Base-by-base conservation (phyloP, 2,888 invertebrate genomes). In the Polydrusus pterygomalis region DNA sequence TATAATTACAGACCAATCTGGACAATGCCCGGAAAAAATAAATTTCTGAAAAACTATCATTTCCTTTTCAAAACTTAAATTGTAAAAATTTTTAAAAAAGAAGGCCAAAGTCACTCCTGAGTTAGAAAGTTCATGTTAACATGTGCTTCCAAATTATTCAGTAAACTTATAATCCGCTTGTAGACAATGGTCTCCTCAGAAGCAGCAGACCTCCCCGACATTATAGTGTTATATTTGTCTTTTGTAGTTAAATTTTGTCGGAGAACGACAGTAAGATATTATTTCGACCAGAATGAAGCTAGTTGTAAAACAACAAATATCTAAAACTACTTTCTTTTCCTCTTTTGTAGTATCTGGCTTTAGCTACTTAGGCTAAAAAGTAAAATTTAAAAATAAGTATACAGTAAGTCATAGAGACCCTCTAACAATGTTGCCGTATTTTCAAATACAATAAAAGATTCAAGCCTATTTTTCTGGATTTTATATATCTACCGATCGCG, bases 41-140 rank as follows among this genome's bases (percentile, higher is more conserved):
- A n/a, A n/a, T 10, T 43, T 43, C 10, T 10, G 15, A 47, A 47
- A 30, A 30, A 30, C 30, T 30, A 30, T 30, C 30, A 30, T 30
- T 30, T 30, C 7, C 5, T 7, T 30, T 7, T 6, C 9, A 51
- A 9, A 18, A 51, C 18, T 1, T 9, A 45, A 15, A n/a, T 15
- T 45, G 3, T 3, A 47, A 47, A 20, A 20, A 20, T 11, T 2
- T 20, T 15, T 15, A 58, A 60, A 58, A 58, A 60, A 18, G 30
- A 60, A 60, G 58, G 58, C 58, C 58, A 60, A 60, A 60, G 58
- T 60, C 18, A 38, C 58, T 60, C 30, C 58, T 38, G 38, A 60
- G 38, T 60, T 38, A 11, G 58, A 60, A 60, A 60, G 38, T 60
- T 60, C 58, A 60, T 60, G 58, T 10, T 40, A 15, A 60, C 38